Base-by-base conservation (phyloP, 2,113 vertebrate species). In the Nothobranchius furzeri region DNA sequence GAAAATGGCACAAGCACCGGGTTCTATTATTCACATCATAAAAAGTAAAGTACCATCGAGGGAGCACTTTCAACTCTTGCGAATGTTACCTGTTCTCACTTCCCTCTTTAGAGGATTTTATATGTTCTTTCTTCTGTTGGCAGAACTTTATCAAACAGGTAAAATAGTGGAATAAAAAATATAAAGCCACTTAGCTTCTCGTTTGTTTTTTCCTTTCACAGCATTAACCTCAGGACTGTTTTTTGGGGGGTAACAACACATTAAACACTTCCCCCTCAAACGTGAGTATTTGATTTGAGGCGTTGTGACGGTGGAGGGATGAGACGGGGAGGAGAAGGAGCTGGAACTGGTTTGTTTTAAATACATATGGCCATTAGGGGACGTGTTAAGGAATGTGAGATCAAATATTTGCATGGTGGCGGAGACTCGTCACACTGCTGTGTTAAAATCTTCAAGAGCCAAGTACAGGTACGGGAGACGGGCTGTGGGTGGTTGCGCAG, bases 171-270 rank as follows among this genome's bases (percentile, higher is more conserved):
- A 8, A 2, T n/a, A 52, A 57, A 64, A 65, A 1, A 45, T 4
- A 45, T 59, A 64, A 68, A 72, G 35, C 53, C 68, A 75, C 78
- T 87, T 79, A 83, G 75, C 65, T 60, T 66, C 17, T 50, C 56
- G 73, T 7, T 75, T 20, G 20, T 1, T 20, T 20, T 81, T 73
- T 60, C 58, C 20, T 36, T 85, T 79, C 70, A 87, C 76, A 78
- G 72, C 68, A 78, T 88, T 85, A 87, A 82, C 69, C 48, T 75
- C 85, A 65, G 66, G 69, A 66, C 65, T 73, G 86, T 76, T 79
- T 89, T 60, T 64, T 70, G 75, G 59, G 59, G 20, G 77, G 85
- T 83, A 75, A 75, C 84, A 79, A 61, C 66, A 64, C 70, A 72
- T 73, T 83, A 76, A 85, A 71, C 9, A 59, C 58, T 75, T 71